Evolutionary conservation across 2,113 vertebrate species (phyloP).

Genomic region (Orientallactaga bullata): DNA sequence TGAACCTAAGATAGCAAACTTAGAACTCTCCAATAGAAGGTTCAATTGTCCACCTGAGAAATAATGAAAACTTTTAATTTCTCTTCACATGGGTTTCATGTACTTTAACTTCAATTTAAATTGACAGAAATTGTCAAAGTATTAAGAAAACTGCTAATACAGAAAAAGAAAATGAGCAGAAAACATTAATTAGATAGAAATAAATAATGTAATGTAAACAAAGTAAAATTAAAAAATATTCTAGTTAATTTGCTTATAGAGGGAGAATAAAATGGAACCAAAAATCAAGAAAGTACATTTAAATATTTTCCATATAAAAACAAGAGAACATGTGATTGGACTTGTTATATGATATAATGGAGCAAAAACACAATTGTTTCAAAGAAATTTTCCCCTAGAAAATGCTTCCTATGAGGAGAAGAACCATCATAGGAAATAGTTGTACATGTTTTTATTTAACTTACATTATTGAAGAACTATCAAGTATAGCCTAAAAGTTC

Average conservation of each 20-base stretch:
- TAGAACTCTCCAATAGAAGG: neutral
- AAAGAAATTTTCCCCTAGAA: neutral
- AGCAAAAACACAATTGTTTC: neutral
- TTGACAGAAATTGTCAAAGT: neutral
- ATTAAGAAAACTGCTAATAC: neutral
- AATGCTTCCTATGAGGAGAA: neutral
- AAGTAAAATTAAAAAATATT: neutral
- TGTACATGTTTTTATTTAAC: neutral
- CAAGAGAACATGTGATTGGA: neutral
- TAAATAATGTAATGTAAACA: neutral
- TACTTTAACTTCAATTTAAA: neutral
- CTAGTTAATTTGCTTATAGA: neutral
- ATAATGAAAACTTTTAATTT: neutral
- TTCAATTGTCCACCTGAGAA: neutral
- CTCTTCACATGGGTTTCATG: neutral
- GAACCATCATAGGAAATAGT: neutral
- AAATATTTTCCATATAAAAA: neutral
- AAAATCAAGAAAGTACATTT: too few relatives aligned
- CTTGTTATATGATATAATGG: too few relatives aligned
- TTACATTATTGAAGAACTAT: too few relatives aligned
- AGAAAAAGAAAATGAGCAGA: neutral
- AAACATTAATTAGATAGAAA: too few relatives aligned
- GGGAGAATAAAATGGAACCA: neutral
- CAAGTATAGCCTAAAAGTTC: neutral
- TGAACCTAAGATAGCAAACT: neutral